Evolutionary conservation across 2,797 vertebrate genomes (phyloP), one percentile per base, ranked within the genome.

Genomic region (Ibycter americanus): DNA sequence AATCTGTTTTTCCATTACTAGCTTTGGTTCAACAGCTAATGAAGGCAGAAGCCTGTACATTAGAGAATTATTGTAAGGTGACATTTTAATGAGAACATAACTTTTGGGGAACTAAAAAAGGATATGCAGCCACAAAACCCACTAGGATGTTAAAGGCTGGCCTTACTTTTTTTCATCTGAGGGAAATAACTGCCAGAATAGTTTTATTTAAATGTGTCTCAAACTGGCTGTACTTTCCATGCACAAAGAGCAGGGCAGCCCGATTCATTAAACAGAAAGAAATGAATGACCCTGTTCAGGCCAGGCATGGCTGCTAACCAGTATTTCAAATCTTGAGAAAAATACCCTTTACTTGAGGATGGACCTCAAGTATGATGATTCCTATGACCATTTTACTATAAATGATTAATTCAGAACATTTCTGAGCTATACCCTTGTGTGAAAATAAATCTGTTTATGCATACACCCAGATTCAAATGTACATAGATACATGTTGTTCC

Each of bases 51-150:
- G 36, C 34, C 76, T 65, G 51, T 78, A 67, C 82, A 46, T 92
- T 76, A 83, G 49, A 83, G 56, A 78, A 84, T 93, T 78, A 89
- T 92, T 89, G 76, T 92, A 70, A 90, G 91, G 81, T 97, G 94
- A 73, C 83, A 87, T 95, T 97, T 90, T 96, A 96, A 95, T 59
- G 15, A 87, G 90, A 95, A 93, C 88, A 80, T 89, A 97, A 92
- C 47, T 95, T 95, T 81, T 67, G 77, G 32, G 36, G 79, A 96
- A 56, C 89, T 61, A 66, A 58, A 76, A 86, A 71, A 91, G 40
- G 19, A 72, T 87, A 92, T 59, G 18, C 82, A 86, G 51, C 10
- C 54, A 85, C 83, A 90, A 59, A 66, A 25, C 68, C n/a, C 55
- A 72, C 25, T 44, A 89, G 23, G 26, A 76, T 4, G 5, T 61